A percentile compares a stretch with the other conserved stretches of the same genome.
Evolutionary conservation across 53 echinoderm and acorn worm genomes (phyloP).

Genomic region (Holothuria scabra): DNA sequence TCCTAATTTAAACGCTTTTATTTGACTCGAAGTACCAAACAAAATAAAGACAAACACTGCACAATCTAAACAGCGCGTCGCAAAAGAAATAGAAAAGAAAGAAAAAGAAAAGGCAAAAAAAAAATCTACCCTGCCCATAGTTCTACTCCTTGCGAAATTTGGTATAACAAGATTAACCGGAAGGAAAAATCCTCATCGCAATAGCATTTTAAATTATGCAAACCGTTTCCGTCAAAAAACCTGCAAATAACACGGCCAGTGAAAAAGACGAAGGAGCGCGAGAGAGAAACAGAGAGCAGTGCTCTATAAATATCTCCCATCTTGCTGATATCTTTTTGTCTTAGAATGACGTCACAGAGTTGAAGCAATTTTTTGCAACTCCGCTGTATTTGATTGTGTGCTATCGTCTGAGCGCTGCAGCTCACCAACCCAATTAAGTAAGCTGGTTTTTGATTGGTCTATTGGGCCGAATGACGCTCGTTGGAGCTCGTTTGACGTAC

Average conservation of each 20-base stretch:
- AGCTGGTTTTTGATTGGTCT: slow-evolving; percentile 46
- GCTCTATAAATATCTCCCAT: slow-evolving; percentile 45
- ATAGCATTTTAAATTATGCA: slow-evolving; percentile 34
- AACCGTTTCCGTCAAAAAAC: slow-evolving; percentile 41
- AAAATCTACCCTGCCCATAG: no score
- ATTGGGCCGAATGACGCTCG: slow-evolving; percentile 45
- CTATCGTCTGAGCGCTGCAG: slow-evolving; percentile 48
- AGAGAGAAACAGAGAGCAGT: slow-evolving; percentile 16
- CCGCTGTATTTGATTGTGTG: slow-evolving; percentile 42
- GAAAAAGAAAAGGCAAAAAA: no score
- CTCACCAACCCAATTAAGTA: slow-evolving; percentile 54
- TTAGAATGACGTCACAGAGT: slow-evolving; percentile 39
- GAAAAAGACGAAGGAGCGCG: not conserved
- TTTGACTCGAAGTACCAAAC: no score
- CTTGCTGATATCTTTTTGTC: slow-evolving; percentile 42
- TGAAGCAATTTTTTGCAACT: slow-evolving; percentile 37
- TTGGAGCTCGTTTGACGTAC: slow-evolving; percentile 53
- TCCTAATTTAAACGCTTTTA: no score
- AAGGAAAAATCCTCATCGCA: slow-evolving; percentile 1
- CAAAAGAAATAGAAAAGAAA: no score
- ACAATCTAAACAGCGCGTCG: no score
- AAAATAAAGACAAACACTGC: no score
- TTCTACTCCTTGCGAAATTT: no score
- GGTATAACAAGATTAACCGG: not conserved
- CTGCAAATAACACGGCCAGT: slow-evolving; percentile 37